Evolutionary conservation across 2,797 vertebrate species (phyloP).

Genomic region (Discoglossus pictus): DNA sequence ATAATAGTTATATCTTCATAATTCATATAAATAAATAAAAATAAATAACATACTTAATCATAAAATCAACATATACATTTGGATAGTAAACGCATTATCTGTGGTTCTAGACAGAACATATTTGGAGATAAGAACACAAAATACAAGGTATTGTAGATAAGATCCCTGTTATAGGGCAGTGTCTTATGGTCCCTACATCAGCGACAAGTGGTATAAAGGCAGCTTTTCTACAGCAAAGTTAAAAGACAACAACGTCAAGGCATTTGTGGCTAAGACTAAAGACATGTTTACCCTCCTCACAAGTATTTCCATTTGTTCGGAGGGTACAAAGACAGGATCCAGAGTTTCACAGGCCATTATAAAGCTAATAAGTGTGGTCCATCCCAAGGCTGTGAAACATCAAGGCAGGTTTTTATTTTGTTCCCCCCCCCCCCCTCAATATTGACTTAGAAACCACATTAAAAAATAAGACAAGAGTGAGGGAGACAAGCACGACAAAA

Average conservation of each 20-base stretch:
- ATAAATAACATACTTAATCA: conserved; percentile 81
- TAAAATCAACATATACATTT: conserved; percentile 91
- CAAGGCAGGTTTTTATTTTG: conserved; percentile 74
- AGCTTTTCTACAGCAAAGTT: conserved; percentile 84
- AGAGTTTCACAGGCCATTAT: conserved; percentile 84
- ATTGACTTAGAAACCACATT: conserved; percentile 63
- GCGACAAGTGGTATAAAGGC: conserved; percentile 80
- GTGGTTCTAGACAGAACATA: conserved; percentile 67
- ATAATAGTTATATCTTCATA: conserved; percentile 80
- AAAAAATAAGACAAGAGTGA: conserved; percentile 50
- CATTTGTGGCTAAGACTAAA: conserved; percentile 90
- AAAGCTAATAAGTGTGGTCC: conserved; percentile 86
- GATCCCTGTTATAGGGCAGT: neutral
- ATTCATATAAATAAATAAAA: conserved; percentile 97
- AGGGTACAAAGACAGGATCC: conserved; percentile 79
- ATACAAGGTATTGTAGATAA: neutral
- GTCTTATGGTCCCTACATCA: conserved; percentile 25
- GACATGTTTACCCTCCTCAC: conserved; percentile 65
- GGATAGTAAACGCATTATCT: conserved; percentile 66
- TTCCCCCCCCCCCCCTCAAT: too few relatives aligned
- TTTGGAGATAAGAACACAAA: conserved; percentile 38
- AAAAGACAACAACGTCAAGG: conserved; percentile 84
- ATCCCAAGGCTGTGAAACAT: conserved; percentile 78
- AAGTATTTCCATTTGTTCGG: conserved; percentile 64
- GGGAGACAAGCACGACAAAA: conserved; percentile 50